Base-by-base conservation (phyloP, 2,113 vertebrate species). In the Felis catus region DNA sequence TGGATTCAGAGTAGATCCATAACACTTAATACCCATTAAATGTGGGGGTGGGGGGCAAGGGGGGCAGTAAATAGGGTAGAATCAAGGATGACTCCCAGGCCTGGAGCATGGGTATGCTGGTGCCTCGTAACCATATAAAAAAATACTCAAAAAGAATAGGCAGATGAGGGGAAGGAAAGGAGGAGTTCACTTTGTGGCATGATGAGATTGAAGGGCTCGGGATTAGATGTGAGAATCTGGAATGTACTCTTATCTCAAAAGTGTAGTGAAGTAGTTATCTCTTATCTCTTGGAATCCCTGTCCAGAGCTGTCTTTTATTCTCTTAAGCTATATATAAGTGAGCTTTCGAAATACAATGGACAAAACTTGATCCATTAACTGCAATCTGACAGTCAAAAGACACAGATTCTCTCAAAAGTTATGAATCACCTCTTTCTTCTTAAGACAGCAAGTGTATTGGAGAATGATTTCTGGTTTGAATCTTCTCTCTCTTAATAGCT, bases 321-420 rank as follows among this genome's bases (percentile, higher is more conserved):
- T 82, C 73, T 61, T 70, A 86, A 82, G 7, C 41, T 63, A 31
- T 3, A 27, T 16, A 61, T 39, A 92, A 95, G 45, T 18, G 33
- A 18, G 66, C 18, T 92, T 91, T 85, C 58, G 51, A 89, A 66
- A 45, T 23, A 86, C 29, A 80, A 51, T 19, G 33, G 23, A 66
- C 79, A 92, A 91, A 91, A 61, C 25, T 74, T 48, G n/a, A 29
- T 41, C 74, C 36, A 95, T 78, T 91, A 88, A 97, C 58, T 85
- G 63, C 51, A 93, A 91, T 7, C 45, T 85, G 63, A 91, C 27
- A 25, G 31, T 61, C 80, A 85, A 88, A 96, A 92, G 45, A 92
- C 23, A 74, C 3, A 71, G 21, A 27, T 63, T 53, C 41, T 81
- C 55, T 33, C 33, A n/a, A 71, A 66, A 85, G 4, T 73, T 70